These are phyloP conservation scores for Hymenochirus boettgeri DNA, from an alignment of 2,113 vertebrate genomes.

Conservation along the genomic window DNA sequence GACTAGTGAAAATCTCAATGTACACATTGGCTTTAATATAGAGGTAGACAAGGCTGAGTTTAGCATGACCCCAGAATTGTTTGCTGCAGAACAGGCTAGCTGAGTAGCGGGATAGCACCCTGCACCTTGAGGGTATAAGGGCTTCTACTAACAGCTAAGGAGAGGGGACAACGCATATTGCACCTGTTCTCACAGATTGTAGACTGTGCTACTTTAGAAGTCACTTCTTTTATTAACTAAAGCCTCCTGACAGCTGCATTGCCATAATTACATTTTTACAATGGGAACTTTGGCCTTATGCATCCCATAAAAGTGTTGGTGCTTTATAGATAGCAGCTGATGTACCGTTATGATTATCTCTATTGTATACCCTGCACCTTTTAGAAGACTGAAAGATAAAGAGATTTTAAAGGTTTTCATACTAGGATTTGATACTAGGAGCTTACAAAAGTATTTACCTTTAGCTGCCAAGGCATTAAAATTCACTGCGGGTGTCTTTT, in stretches of 20 bases:
- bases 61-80: too few relatives aligned
- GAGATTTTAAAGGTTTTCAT: background rate
- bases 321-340: conserved; percentile 13
- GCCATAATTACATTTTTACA: conserved; percentile 22
- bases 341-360: background rate
- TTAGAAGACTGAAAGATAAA: background rate
- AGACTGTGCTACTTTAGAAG: conserved; percentile 16
- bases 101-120: too few relatives aligned
- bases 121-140: too few relatives aligned
- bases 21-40: too few relatives aligned
- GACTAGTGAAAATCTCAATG: too few relatives aligned
- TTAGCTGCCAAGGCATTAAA: conserved; percentile 14
- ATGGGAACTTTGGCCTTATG: conserved; percentile 11
- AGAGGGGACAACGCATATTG: background rate
- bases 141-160: background rate
- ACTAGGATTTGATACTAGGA: background rate
- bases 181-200: conserved; percentile 23
- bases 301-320: background rate
- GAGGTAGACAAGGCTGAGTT: too few relatives aligned
- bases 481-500: too few relatives aligned
- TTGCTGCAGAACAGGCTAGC: too few relatives aligned
- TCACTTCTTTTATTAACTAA: conserved; percentile 33
- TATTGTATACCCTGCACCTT: background rate
- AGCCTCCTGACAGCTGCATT: conserved; percentile 23
- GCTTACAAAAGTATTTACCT: background rate